A percentile compares a stretch with the other conserved stretches of the same genome.
Evolutionary conservation across 2,113 vertebrate species (phyloP).

Genomic region (Dicentrarchus labrax): DNA sequence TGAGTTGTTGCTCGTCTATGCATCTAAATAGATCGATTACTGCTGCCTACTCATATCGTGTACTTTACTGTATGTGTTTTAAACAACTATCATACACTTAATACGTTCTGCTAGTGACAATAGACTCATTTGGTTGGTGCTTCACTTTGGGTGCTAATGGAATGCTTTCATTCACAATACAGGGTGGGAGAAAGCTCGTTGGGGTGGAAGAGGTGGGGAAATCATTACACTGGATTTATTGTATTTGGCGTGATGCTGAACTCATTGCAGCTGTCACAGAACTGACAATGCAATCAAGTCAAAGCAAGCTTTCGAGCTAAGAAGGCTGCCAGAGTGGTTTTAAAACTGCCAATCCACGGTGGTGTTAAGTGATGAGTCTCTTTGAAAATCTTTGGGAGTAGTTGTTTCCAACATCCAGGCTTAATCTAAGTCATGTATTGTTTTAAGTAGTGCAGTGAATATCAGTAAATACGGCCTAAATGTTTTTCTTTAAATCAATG

Average conservation of each 20-base stretch:
- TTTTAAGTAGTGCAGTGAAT: neutral
- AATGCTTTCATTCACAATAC: conserved; percentile 32
- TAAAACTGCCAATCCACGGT: conserved; percentile 3
- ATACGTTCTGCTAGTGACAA: conserved; percentile 52
- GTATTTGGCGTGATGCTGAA: conserved; percentile 44
- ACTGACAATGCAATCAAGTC: conserved; percentile 1
- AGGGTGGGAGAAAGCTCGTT: neutral
- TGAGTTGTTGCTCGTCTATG: neutral
- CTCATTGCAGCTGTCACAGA: conserved; percentile 80
- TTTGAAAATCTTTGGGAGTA: neutral
- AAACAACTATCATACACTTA: conserved; percentile 26
- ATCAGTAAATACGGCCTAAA: neutral
- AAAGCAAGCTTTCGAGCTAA: conserved; percentile 2
- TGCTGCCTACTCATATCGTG: neutral
- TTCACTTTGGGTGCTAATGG: conserved; percentile 24
- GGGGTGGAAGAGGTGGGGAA: no score
- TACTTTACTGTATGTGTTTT: conserved; percentile 29
- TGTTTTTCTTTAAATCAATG: neutral
- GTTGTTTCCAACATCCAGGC: neutral
- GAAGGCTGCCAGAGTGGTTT: conserved; percentile 3
- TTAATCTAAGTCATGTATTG: neutral
- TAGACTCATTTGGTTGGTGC: neutral
- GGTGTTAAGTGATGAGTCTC: neutral
- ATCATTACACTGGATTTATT: conserved; percentile 20
- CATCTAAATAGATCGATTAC: neutral